Conservation (phyloP, 2,888 invertebrate species). For the Melangyna quadrimaculata region DNA sequence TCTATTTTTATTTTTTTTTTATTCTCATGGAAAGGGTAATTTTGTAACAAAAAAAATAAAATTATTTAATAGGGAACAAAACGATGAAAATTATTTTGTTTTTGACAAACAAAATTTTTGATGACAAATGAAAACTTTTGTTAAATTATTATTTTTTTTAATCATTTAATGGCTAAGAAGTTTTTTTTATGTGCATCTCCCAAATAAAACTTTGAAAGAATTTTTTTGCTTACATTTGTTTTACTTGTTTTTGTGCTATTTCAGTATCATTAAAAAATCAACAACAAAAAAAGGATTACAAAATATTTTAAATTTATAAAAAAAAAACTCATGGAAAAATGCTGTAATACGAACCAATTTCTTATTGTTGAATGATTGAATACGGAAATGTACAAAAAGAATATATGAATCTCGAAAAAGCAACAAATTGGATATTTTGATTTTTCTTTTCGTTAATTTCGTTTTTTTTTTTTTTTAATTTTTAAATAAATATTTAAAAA, state of each 20-base stretch:
- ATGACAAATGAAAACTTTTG: conserved; percentile 49
- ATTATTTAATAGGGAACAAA: conserved; percentile 26
- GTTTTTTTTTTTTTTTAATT: conserved; percentile 20
- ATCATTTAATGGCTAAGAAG: conserved; percentile 60
- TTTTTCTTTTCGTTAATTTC: conserved; percentile 24
- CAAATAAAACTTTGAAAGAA: conserved; percentile 76
- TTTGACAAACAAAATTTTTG: conserved; percentile 38
- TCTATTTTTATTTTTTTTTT: conserved; percentile 34
- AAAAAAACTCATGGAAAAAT: conserved; percentile 73
- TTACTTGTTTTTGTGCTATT: conserved; percentile 49
- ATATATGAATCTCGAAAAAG: conserved; percentile 34
- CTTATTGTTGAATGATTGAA: conserved; percentile 59
- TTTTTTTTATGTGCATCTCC: conserved; percentile 53
- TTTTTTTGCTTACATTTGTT: conserved; percentile 64
- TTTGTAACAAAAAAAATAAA: conserved; percentile 41
- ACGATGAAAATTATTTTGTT: conserved; percentile 41
- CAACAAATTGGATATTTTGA: conserved; percentile 30
- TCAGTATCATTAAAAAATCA: conserved; percentile 81
- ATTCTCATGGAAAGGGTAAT: conserved; percentile 54
- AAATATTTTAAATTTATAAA: conserved; percentile 75
- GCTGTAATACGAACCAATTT: conserved; percentile 74
- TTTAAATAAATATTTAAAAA: conserved; percentile 10
- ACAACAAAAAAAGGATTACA: conserved; percentile 83
- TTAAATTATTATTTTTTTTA: conserved; percentile 28
- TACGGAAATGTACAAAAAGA: conserved; percentile 52